Base-by-base conservation (phyloP, 1,140 invertebrate species). In the Himalopsyche phryganea region DNA sequence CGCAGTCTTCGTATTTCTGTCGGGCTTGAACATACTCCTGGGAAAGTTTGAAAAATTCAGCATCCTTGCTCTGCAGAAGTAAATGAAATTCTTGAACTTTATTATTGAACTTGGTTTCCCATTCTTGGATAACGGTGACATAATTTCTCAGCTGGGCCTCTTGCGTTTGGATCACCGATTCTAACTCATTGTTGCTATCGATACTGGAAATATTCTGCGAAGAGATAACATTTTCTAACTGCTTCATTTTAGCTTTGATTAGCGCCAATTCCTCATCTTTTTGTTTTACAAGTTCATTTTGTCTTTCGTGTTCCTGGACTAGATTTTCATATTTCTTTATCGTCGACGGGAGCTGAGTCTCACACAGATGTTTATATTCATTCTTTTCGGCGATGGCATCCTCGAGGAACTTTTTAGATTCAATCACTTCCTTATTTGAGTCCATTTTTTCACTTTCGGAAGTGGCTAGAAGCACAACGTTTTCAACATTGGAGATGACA, bases 381-480 rank as follows among this genome's bases (percentile, higher is more conserved):
- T 74, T 50, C 64, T 72, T 77, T 66, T 78, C 76, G 52, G 74
- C 69, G 60, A 75, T 71, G 46, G 73, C 67, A 65, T 75, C 71
- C 20, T 72, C 68, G 14, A 77, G 69, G 60, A 76, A 60, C 58
- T 75, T 68, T 23, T 76, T 73, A 35, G 77, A 60, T 62, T 79
- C 68, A 57, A 69, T 67, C 32, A 80, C 71, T 11, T 73, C 68
- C 35, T 78, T 74, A 9, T 58, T 63, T n/a, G 32, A 3, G 15
- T 13, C 15, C 3, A 13, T 11, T 5, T 40, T 15, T 19, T 11
- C 42, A 17, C 10, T 45, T 11, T 54, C 15, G 11, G 46, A 18
- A 36, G 44, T 13, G 0, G 45, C 38, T 11, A 40, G 11, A 11
- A 5, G 38, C 38, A 40, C n/a, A 40, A 15, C n/a, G 3, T 40